Evolutionary conservation across 2,888 invertebrate species (phyloP).

Genomic region (Syrphus vitripennis): DNA sequence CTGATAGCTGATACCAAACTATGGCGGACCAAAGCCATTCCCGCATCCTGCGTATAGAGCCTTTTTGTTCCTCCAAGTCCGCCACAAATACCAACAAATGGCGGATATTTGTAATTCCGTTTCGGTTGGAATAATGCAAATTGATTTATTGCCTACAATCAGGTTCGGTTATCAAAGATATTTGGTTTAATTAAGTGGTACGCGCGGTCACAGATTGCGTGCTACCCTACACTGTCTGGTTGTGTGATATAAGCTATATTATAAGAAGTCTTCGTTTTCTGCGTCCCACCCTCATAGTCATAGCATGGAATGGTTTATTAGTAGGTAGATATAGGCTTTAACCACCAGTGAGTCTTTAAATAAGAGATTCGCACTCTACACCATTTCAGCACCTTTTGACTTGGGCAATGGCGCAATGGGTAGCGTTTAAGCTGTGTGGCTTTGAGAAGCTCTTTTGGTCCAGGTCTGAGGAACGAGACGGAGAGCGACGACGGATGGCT

Average conservation of each 20-base stretch:
- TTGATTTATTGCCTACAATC: constrained; percentile 72
- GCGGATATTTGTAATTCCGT: constrained; percentile 64
- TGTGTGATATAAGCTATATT: constrained; percentile 4
- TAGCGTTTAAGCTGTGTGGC: constrained; percentile 22
- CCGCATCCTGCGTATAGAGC: constrained; percentile 21
- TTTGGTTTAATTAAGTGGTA: constrained; percentile 73
- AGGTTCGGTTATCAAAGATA: constrained; percentile 73
- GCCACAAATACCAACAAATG: constrained; percentile 18
- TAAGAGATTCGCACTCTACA: constrained; percentile 71
- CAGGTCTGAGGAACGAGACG: neutral
- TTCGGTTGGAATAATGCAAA: constrained; percentile 71
- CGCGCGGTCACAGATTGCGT: constrained; percentile 72
- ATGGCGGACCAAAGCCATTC: neutral
- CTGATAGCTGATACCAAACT: constrained; percentile 48
- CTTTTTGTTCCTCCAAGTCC: neutral
- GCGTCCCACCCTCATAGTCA: neutral
- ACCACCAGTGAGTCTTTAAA: constrained; percentile 47
- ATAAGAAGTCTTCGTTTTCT: neutral
- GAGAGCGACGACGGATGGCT: too few relatives aligned
- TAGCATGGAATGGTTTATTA: constrained; percentile 65
- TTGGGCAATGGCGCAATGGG: constrained; percentile 33
- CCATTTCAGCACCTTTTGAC: constrained; percentile 68
- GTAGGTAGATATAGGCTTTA: constrained; percentile 13
- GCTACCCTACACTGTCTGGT: constrained; percentile 56
- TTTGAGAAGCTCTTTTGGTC: constrained; percentile 1